A percentile compares a stretch with the other conserved stretches of the same genome.
Evolutionary conservation across 1,140 invertebrate genomes (phyloP).

Genomic region (Meloidogyne floridensis): DNA sequence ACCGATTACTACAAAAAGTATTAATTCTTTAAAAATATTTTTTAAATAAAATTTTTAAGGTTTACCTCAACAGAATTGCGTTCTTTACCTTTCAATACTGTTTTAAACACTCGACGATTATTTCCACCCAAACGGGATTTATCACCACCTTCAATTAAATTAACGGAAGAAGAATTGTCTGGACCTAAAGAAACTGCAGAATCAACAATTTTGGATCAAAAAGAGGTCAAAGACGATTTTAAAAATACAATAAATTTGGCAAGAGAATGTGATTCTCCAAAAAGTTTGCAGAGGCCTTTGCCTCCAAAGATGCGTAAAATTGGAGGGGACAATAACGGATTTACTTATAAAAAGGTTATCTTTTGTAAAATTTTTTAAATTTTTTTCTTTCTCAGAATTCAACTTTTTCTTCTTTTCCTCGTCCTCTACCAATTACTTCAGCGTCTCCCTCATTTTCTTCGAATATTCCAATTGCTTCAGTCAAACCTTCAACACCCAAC

Average conservation of each 20-base stretch:
- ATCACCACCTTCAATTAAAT: constrained; percentile 41
- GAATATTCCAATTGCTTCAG: not conserved
- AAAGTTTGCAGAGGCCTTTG: not conserved
- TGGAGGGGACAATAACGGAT: constrained; percentile 6
- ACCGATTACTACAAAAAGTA: constrained; percentile 35
- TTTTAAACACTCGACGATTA: constrained; percentile 45
- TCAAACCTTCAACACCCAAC: not conserved
- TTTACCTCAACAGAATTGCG: constrained; percentile 37
- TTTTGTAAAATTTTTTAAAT: not conserved
- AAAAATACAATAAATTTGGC: constrained; percentile 23
- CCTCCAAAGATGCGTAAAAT: constrained; percentile 29
- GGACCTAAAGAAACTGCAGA: not conserved
- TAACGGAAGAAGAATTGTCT: constrained; percentile 46
- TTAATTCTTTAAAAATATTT: not conserved
- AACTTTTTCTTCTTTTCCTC: constrained; percentile 2
- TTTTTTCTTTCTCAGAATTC: not conserved
- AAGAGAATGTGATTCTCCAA: constrained; percentile 13
- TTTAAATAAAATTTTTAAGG: constrained; percentile 30
- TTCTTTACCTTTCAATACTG: constrained; percentile 41
- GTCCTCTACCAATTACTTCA: not conserved
- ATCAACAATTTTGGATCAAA: not conserved
- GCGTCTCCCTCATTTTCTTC: not conserved
- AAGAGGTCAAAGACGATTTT: constrained; percentile 1
- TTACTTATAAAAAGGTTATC: constrained; percentile 4
- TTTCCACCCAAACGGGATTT: constrained; percentile 45